Evolutionary conservation across 2,113 vertebrate species (phyloP), one percentile per base, ranked within the genome.

Genomic region (Collichthys lucidus): DNA sequence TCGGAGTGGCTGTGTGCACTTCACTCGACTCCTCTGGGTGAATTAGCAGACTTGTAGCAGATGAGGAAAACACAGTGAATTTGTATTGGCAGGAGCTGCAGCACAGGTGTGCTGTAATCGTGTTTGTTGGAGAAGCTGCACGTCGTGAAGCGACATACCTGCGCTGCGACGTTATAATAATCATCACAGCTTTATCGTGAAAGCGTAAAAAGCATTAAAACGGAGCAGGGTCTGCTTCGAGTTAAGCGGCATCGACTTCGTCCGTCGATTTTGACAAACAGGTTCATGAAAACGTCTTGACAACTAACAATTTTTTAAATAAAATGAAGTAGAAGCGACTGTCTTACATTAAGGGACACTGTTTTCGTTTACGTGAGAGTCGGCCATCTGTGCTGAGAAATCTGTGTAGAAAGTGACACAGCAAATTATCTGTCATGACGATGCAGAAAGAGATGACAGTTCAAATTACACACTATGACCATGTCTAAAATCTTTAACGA

Each of bases 21-120:
- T 95, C 95, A 92, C 94, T 95, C 93, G 94, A 92, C 94, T 97
- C 96, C 96, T 96, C 95, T 93, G 96, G 97, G 96, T 96, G 88
- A 96, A 96, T 97, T 96, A 96, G 95, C 96, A 96, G 96, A 96
- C 96, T 95, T 96, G 96, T 95, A 96, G 95, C 95, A 96, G 87
- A 96, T 94, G 96, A 96, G 86, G 69, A 68, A 77, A 96, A 96
- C 95, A 96, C 92, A 4, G 80, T 31, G 88, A 76, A 75, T 92
- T 86, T 82, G 85, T 82, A 77, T 86, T 88, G 89, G 83, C 88
- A 87, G 67, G 26, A 59, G 63, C 5, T 80, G 10, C 57, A 55
- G 80, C 62, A 19, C 91, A 93, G 92, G 92, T 14, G 72, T 72
- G 6, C 17, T 62, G 52, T 65, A 67, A 84, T 82, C 73, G 68